Percentiles rank a stretch among this genome's conserved stretches.
These are phyloP conservation scores for Nemotelus pantherinus DNA, from an alignment of 2,888 invertebrate species.

Conservation along the genomic window DNA sequence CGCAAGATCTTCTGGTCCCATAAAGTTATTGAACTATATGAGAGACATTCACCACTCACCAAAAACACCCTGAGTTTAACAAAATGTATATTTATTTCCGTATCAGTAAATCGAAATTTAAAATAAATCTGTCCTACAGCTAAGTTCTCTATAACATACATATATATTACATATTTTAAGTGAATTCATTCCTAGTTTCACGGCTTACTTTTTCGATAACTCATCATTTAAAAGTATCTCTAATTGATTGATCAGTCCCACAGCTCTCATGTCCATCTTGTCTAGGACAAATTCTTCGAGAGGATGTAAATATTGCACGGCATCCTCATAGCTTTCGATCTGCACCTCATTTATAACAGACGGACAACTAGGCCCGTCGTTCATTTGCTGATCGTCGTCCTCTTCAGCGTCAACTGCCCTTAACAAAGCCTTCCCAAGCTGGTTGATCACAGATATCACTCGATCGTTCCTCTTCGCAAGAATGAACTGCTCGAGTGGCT, in stretches of 20 bases:
- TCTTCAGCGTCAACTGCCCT: slow-evolving; percentile 1
- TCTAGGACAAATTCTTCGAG: slow-evolving; percentile 60
- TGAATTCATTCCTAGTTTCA: too few relatives aligned
- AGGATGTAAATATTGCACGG: slow-evolving; percentile 56
- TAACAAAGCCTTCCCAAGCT: slow-evolving; percentile 4
- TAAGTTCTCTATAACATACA: too few relatives aligned
- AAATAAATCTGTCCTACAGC: too few relatives aligned
- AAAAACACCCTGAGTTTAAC: too few relatives aligned
- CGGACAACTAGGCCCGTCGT: neutral
- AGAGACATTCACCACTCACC: too few relatives aligned
- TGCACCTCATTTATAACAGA: slow-evolving; percentile 12
- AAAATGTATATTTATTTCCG: too few relatives aligned
- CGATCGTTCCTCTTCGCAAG: neutral
- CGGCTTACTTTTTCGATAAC: too few relatives aligned
- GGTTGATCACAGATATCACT: neutral
- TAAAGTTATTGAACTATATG: too few relatives aligned
- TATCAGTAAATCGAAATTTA: too few relatives aligned
- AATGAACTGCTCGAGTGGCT: slow-evolving; percentile 20
- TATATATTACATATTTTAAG: too few relatives aligned
- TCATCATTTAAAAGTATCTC: slow-evolving; percentile 57
- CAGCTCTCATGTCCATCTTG: slow-evolving; percentile 59
- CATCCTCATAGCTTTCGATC: slow-evolving; percentile 57
- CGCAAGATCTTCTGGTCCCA: too few relatives aligned
- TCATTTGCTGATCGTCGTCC: neutral
- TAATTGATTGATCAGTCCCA: slow-evolving; percentile 58